phyloP scores from a whole-genome alignment of 2,888 invertebrate genomes.

The Melinaea marsaeus region DNA sequence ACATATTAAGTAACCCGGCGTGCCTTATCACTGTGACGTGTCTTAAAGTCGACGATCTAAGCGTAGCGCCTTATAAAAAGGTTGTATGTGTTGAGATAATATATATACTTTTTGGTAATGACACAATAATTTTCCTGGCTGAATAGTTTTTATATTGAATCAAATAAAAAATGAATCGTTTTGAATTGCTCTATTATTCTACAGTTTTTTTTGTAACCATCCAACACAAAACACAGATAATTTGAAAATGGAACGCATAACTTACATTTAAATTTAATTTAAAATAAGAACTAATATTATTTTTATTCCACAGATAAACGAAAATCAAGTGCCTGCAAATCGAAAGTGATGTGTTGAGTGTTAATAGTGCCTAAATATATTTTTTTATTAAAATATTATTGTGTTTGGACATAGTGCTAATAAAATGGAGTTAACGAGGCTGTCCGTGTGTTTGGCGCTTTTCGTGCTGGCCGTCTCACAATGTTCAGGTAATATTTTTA shows the following conservation, averaged over 20 bases:
- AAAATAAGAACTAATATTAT: constrained; percentile 10
- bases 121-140: neutral
- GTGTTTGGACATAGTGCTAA: constrained; percentile 20
- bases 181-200: neutral
- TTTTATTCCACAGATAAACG: constrained; percentile 51
- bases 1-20: constrained; percentile 29
- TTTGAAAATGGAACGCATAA: constrained; percentile 22
- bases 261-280: constrained; percentile 8
- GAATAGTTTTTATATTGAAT: too few species aligned
- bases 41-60: neutral
- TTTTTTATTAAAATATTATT: constrained; percentile 38
- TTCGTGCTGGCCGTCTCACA: constrained; percentile 51
- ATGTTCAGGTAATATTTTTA: constrained; percentile 58
- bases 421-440: constrained; percentile 59
- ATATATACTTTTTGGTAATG: neutral
- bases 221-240: constrained; percentile 10
- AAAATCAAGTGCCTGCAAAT: constrained; percentile 53
- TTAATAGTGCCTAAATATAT: constrained; percentile 43
- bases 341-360: constrained; percentile 64
- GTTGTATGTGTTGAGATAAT: neutral
- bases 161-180: too few species aligned
- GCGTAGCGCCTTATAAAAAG: neutral
- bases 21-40: constrained; percentile 25
- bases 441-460: constrained; percentile 51
- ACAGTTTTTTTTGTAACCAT: neutral